These are phyloP conservation scores for Hypomecis atomaria DNA, from an alignment of 2,888 invertebrate genomes.

Conservation along the genomic window DNA sequence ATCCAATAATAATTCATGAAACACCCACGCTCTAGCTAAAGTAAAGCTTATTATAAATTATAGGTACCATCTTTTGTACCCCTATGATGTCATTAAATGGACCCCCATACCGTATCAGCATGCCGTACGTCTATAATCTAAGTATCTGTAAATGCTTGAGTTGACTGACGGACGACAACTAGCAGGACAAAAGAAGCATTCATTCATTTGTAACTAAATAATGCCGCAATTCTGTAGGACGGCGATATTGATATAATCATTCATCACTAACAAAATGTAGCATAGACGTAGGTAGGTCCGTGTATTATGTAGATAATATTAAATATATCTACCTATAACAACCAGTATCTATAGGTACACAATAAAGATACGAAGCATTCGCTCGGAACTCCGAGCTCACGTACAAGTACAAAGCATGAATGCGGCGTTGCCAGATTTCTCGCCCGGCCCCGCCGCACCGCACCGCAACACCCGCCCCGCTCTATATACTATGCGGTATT, in stretches of 20 bases:
- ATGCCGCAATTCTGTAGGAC: slow-evolving; percentile 10
- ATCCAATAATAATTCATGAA: too few species aligned
- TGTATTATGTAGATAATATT: slow-evolving; percentile 1
- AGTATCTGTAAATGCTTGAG: too few species aligned
- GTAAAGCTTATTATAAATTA: too few species aligned
- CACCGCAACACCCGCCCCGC: slow-evolving; percentile 29
- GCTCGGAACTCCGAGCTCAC: slow-evolving; percentile 42
- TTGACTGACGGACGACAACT: background rate
- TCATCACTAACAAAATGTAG: slow-evolving; percentile 20
- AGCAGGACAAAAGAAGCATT: background rate
- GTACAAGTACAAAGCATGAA: slow-evolving; percentile 52
- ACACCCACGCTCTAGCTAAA: too few species aligned
- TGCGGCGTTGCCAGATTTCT: slow-evolving; percentile 65
- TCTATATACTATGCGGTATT: slow-evolving; percentile 8
- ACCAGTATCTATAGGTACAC: slow-evolving; percentile 16
- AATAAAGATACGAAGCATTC: slow-evolving; percentile 43
- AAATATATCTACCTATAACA: slow-evolving; percentile 12
- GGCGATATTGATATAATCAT: slow-evolving; percentile 9
- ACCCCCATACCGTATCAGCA: too few species aligned
- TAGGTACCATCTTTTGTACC: too few species aligned
- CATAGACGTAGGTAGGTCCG: slow-evolving; percentile 1
- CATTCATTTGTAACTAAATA: slow-evolving; percentile 10
- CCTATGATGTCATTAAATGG: too few species aligned
- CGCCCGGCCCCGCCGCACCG: slow-evolving; percentile 44
- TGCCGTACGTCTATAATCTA: too few species aligned